A percentile compares a stretch with the other conserved stretches of the same genome.
Evolutionary conservation across 2,797 vertebrate species (phyloP).

Genomic region (Galaxias olidus): DNA sequence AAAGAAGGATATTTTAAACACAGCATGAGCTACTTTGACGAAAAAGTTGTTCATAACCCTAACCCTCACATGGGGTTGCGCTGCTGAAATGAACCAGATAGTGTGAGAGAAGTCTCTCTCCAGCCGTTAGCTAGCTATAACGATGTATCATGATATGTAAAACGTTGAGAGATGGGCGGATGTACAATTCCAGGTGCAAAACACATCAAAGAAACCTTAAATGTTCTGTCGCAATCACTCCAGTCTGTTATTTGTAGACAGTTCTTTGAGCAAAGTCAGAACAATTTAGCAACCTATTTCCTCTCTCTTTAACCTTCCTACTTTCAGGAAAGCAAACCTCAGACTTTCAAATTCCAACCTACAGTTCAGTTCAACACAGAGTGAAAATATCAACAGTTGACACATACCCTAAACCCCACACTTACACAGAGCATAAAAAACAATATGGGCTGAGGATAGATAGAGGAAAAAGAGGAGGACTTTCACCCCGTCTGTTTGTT

Average conservation of each 20-base stretch:
- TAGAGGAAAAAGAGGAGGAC: neutral
- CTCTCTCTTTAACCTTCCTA: constrained; percentile 3
- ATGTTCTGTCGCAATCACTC: constrained; percentile 24
- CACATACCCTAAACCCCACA: constrained; percentile 41
- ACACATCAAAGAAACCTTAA: constrained; percentile 36
- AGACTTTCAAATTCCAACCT: constrained; percentile 22
- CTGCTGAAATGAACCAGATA: constrained; percentile 55
- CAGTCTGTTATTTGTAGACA: constrained; percentile 4
- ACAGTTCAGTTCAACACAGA: constrained; percentile 16
- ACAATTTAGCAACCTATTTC: neutral
- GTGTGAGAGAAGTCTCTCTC: constrained; percentile 28
- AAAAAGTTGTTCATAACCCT: constrained; percentile 19
- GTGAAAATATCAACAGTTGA: constrained; percentile 40
- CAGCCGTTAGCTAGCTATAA: constrained; percentile 52
- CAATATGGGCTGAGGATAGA: constrained; percentile 51
- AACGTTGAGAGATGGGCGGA: constrained; percentile 31
- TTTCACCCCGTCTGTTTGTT: constrained; percentile 29
- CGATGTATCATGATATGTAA: constrained; percentile 35
- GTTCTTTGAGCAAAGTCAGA: neutral
- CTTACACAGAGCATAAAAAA: constrained; percentile 26
- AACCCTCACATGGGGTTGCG: constrained; percentile 45
- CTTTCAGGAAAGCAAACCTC: constrained; percentile 44
- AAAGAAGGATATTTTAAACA: constrained; percentile 14
- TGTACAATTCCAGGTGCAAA: constrained; percentile 24
- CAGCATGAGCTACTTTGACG: constrained; percentile 11